A percentile compares a stretch with the other conserved stretches of the same genome.
Conservation (phyloP, 1,140 invertebrate genomes). For the Octopus bimaculoides region DNA sequence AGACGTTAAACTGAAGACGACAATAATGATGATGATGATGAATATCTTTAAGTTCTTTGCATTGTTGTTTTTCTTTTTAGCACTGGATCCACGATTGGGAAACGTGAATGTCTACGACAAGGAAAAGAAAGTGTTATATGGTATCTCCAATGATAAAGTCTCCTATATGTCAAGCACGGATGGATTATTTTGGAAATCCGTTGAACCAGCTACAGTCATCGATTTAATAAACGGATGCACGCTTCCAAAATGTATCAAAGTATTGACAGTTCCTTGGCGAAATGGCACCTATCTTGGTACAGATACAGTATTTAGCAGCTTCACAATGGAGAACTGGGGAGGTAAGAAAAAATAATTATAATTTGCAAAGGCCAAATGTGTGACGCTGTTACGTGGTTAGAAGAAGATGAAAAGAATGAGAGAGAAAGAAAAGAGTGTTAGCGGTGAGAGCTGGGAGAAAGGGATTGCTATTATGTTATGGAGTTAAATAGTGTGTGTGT, state of each 20-base stretch:
- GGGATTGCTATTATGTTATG: no score
- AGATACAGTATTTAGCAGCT: constrained; percentile 13
- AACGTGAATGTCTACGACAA: constrained; percentile 27
- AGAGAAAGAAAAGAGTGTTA: no score
- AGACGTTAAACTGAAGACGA: no score
- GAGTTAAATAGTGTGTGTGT: no score
- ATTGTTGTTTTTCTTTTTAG: constrained; percentile 9
- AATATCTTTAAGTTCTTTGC: no score
- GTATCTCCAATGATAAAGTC: constrained; percentile 24
- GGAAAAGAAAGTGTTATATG: constrained; percentile 16
- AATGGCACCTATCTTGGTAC: constrained; percentile 10
- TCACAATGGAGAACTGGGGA: constrained; percentile 23
- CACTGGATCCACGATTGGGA: constrained; percentile 22
- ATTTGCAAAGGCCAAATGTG: neutral
- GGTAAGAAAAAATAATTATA: constrained; percentile 18
- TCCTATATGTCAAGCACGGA: constrained; percentile 30
- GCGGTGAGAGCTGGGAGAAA: no score
- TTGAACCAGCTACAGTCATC: constrained; percentile 3
- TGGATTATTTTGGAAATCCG: constrained; percentile 24
- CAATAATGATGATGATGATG: no score
- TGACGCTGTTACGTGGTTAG: neutral
- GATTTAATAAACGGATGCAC: constrained; percentile 9
- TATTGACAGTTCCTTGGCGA: constrained; percentile 26
- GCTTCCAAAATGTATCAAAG: constrained; percentile 3
- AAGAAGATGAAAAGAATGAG: no score